Evolutionary conservation across 2,113 vertebrate genomes (phyloP), one percentile per base, ranked within the genome.

Genomic region (Sinocyclocheilus rhinocerous): DNA sequence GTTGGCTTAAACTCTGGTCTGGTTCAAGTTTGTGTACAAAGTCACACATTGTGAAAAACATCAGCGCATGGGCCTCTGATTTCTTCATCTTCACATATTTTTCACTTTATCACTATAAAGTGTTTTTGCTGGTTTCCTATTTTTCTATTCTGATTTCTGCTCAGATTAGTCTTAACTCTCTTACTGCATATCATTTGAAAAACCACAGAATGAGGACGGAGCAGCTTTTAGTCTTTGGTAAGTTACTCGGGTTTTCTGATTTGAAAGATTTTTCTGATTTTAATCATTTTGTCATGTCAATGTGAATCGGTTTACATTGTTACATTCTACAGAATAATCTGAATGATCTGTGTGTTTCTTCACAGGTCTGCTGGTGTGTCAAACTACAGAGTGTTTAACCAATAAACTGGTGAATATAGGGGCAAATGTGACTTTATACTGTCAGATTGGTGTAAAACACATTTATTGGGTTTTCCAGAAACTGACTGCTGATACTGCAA

Each of bases 361-460:
- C 0, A 4, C 61, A 81, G 83, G 24, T 86, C 24, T 89, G 0
- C 70, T 89, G 11, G 10, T 87, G 70, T 69, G 42, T 76, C 45
- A 61, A 77, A 52, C 83, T 63, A 45, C 39, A 42, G 77, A 76
- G 24, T 12, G 26, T 85, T 83, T 81, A 22, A 83, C 16, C 12
- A 15, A 84, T n/a, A 42, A 48, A 77, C 55, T 0, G 36, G 85
- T 88, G 12, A 13, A 81, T 79, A 81, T 86, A 76, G 84, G 86
- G 4, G 29, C 76, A 50, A 87, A 85, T 6, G 76, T 86, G 70
- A 86, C 81, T 63, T 55, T 89, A 42, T 6, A 57, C 12, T 86
- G 89, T 86, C 76, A 48, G 6, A 3, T 82, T 26, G 4, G 3
- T 84, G 16, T 29, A 16, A 69, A 1, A 2, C 9, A 82, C 0